Evolutionary conservation across 1,140 invertebrate genomes (phyloP), one percentile per base, ranked within the genome.

Genomic region (Formica selysi): DNA sequence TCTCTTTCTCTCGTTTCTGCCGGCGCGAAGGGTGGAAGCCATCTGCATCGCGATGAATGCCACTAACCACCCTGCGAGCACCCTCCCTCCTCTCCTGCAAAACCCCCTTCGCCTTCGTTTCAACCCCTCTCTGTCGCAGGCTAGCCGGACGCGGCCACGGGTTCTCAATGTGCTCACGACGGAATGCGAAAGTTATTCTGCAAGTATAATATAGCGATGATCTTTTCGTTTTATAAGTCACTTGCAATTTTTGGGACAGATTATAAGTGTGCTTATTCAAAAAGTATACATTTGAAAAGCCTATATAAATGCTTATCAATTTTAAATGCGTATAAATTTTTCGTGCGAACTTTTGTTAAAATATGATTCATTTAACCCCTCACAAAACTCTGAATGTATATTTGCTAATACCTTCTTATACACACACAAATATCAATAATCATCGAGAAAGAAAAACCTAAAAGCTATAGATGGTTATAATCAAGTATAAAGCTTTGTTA

Each of bases 41-140:
- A 95, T 94, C 93, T 94, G 94, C 94, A 95, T 95, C 93, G 92
- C 93, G 90, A 95, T 95, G 93, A 94, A 95, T 95, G 93, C 94
- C 89, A 89, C 89, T 89, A 88, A 88, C 87, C 91, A 91, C 90
- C 90, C 90, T 91, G 71, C 87, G 74, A 90, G 84, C 86, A 87
- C 71, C 87, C 88, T 87, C 78, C 61, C 86, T 86, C 90, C 90
- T 73, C 88, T 79, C 87, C 87, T 87, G 81, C 79, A 88, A 90
- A 92, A 91, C 76, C 89, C 91, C 90, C 90, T 83, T 90, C 76
- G 73, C 93, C 93, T 92, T 92, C 93, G 81, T 90, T 92, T 92
- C 91, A 92, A 92, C 93, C 93, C 94, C 93, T 93, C 86, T 86
- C 76, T 65, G 89, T 91, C 91, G 90, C 90, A 91, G 92, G 86